Evolutionary conservation across 2,797 vertebrate species (phyloP), one percentile per base, ranked within the genome.

Genomic region (Sebastes ruberrimus): DNA sequence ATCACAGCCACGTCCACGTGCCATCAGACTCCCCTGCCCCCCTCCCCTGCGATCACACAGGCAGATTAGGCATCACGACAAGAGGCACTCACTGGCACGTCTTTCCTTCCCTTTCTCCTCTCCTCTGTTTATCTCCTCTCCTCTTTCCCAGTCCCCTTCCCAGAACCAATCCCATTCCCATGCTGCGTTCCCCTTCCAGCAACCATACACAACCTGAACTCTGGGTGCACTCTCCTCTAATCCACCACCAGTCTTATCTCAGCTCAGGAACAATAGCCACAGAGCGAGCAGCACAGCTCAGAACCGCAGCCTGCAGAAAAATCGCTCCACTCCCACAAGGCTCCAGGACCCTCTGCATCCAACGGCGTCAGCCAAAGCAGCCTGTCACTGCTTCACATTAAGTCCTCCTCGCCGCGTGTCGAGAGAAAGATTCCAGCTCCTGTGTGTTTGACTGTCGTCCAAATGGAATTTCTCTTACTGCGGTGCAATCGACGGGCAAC

Each of bases 171-270:
- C 87, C 71, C 62, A 63, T 85, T 80, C 76, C 74, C 52, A 69
- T 65, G 65, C 73, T 28, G 72, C 56, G 25, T 86, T 89, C 76
- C 84, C 73, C 76, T 76, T 74, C 74, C 84, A 71, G 71, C 76
- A 84, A 28, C 75, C 53, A 38, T 71, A 78, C 83, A 70, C 81
- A 87, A 85, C 75, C 90, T 95, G 94, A 95, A 95, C 95, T 95
- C 93, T 94, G 88, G 81, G 60, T 95, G 94, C 94, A 94, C 94
- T 89, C 90, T 71, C 80, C 80, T 93, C 87, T 94, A 94, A 95
- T 95, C 93, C 93, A 81, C 66, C 52, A 14, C 60, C 87, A 76
- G 92, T 82, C 89, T 94, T 94, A 93, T 95, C 93, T 90, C 79
- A 35, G 85, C 81, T 35, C 61, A 57, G 85, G 89, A 94, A 95